Evolutionary conservation across 2,797 vertebrate species (phyloP), one percentile per base, ranked within the genome.

Genomic region (Thamnophis elegans): DNA sequence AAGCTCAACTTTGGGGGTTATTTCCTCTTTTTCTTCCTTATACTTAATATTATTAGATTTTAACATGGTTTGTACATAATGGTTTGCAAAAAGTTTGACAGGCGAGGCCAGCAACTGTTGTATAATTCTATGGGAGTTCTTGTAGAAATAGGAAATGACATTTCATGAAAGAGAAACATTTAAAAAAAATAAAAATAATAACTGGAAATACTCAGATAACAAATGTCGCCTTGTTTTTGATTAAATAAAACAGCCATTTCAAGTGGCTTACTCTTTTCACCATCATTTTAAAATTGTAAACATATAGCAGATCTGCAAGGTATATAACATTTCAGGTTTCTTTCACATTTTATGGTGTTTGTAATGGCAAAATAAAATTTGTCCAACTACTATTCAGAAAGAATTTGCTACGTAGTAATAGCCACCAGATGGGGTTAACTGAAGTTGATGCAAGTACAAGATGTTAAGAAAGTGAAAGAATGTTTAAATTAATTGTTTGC

Each of bases 1-100:
- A 90, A 2, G 22, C 89, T 92, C 91, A 95, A 95, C 97, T 94
- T 36, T 60, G 94, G 73, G 20, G 89, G 94, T 94, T 94, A 88
- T 93, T n/a, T 4, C 0, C 2, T 2, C 26, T 94, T 94, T 94
- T 93, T 95, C 54, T 86, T 88, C 28, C 91, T 95, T 91, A 60
- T 93, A 13, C 90, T 96, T 94, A 95, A 89, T 59, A 6, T 82
- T 65, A 85, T 92, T 94, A 93, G 86, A 95, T 93, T 93, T 54
- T 22, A 6, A 93, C 93, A 54, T 90, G 94, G 95, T 96, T 95
- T 82, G 78, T 90, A 78, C 54, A 65, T 88, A 60, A 92, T 82
- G 13, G 51, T 95, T 96, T 94, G 11, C 62, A 87, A 92, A 92
- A 93, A 14, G 89, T 88, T 94, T 95, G 92, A 94, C 87, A 95